phyloP scores from a whole-genome alignment of 1,140 invertebrate genomes.

The Drosophila nikananu region DNA sequence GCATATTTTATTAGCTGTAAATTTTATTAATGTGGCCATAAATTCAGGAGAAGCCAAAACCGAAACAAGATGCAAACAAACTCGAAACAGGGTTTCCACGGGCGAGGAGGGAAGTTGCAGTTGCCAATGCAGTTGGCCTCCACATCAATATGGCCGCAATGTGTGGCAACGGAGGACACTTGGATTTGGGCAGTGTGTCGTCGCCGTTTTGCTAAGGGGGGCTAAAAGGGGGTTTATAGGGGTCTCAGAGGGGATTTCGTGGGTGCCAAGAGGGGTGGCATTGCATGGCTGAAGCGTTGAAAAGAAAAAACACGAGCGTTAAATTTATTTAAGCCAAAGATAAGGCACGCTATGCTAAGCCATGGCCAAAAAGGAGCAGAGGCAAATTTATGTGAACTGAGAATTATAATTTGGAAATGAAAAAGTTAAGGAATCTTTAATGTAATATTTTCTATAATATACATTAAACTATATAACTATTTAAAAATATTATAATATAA shows the following conservation, averaged over 20 bases:
- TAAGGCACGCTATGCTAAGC: slow-evolving; percentile 55
- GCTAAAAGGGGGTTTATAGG: not conserved
- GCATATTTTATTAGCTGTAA: slow-evolving; percentile 83
- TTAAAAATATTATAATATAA: too few species aligned
- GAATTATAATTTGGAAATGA: not conserved
- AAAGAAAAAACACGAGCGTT: slow-evolving; percentile 82
- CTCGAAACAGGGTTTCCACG: slow-evolving; percentile 38
- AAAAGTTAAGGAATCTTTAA: too few species aligned
- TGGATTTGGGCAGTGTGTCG: slow-evolving; percentile 82
- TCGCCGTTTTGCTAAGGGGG: slow-evolving; percentile 31
- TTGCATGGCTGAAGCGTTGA: slow-evolving; percentile 66
- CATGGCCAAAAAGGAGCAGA: slow-evolving; percentile 26
- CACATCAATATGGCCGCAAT: slow-evolving; percentile 51
- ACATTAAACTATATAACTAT: too few species aligned
- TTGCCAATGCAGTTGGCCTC: slow-evolving; percentile 8
- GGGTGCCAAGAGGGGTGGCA: slow-evolving; percentile 9
- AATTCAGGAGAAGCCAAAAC: slow-evolving; percentile 62
- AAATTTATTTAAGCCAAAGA: slow-evolving; percentile 84
- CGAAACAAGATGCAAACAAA: slow-evolving; percentile 67
- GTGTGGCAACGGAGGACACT: slow-evolving; percentile 69
- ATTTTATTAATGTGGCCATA: slow-evolving; percentile 83
- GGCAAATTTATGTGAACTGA: slow-evolving; percentile 6
- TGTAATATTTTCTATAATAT: too few species aligned
- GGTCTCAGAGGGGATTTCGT: not conserved
- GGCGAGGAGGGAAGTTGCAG: not conserved